A percentile compares a stretch with the other conserved stretches of the same genome.
Conservation (phyloP, 2,888 invertebrate genomes). For the Maniola hyperantus region DNA sequence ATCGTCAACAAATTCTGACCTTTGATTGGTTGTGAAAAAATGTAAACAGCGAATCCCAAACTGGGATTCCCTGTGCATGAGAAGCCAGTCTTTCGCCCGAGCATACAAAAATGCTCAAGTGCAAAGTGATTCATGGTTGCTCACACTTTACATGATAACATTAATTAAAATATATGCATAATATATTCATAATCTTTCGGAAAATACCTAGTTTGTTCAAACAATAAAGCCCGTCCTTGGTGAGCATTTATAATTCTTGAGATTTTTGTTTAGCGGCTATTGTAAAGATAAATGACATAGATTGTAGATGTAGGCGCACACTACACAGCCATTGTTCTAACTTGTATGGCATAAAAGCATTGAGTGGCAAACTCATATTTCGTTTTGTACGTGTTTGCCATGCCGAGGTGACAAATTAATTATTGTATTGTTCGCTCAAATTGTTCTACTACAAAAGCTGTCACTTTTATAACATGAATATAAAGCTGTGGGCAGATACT, state of each 20-base stretch:
- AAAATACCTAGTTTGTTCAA: slow-evolving; percentile 37
- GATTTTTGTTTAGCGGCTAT: slow-evolving; percentile 44
- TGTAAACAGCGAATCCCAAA: too few relatives aligned
- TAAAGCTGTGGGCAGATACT: slow-evolving; percentile 31
- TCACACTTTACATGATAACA: not conserved
- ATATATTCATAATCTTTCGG: slow-evolving; percentile 15
- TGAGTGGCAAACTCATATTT: slow-evolving; percentile 58
- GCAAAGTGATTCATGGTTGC: not conserved
- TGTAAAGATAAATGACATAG: slow-evolving; percentile 46
- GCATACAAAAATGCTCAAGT: too few relatives aligned
- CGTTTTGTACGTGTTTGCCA: slow-evolving; percentile 55
- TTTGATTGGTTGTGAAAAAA: too few relatives aligned
- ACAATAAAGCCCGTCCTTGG: slow-evolving; percentile 41
- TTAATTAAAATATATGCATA: not conserved
- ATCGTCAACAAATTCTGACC: too few relatives aligned
- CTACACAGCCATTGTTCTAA: slow-evolving; percentile 45
- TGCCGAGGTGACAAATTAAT: slow-evolving; percentile 59
- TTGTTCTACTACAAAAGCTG: slow-evolving; percentile 55
- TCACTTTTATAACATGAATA: slow-evolving; percentile 34
- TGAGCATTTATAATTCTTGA: slow-evolving; percentile 41
- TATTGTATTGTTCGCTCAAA: slow-evolving; percentile 54
- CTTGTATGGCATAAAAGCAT: slow-evolving; percentile 44
- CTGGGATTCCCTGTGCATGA: too few relatives aligned
- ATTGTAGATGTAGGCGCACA: slow-evolving; percentile 39
- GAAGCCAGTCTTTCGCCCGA: too few relatives aligned